Conservation (phyloP, 2,113 vertebrate genomes). For the Bubalus kerabau region DNA sequence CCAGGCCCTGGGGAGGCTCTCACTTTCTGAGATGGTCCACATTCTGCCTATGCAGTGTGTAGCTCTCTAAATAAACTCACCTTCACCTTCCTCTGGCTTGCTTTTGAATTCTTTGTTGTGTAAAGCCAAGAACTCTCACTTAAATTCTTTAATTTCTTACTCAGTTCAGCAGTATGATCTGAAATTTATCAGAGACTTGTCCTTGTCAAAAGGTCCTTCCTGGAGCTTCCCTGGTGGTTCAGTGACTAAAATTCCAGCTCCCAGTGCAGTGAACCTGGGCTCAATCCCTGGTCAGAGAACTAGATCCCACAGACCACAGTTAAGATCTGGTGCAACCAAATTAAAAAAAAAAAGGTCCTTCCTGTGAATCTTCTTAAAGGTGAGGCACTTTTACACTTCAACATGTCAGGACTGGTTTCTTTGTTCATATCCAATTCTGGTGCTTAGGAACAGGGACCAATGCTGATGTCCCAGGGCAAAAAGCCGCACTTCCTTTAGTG, state of each 20-base stretch:
- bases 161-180: background rate
- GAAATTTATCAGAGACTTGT: background rate
- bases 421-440: background rate
- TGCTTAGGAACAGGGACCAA: background rate
- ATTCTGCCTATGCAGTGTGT: background rate
- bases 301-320: background rate
- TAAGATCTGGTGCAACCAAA: background rate
- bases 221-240: background rate
- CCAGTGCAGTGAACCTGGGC: background rate
- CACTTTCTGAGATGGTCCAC: background rate
- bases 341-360: background rate
- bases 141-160: background rate
- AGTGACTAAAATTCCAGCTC: background rate
- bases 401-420: background rate
- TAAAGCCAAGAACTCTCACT: background rate
- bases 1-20: background rate
- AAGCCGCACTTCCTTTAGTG: background rate
- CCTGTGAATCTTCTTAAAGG: background rate
- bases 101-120: background rate
- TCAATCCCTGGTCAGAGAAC: background rate
- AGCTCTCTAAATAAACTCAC: background rate
- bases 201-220: background rate
- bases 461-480: background rate
- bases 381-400: background rate
- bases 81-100: background rate